These are phyloP conservation scores for Craseonycteris thonglongyai DNA, from an alignment of 2,113 vertebrate genomes.

Conservation along the genomic window DNA sequence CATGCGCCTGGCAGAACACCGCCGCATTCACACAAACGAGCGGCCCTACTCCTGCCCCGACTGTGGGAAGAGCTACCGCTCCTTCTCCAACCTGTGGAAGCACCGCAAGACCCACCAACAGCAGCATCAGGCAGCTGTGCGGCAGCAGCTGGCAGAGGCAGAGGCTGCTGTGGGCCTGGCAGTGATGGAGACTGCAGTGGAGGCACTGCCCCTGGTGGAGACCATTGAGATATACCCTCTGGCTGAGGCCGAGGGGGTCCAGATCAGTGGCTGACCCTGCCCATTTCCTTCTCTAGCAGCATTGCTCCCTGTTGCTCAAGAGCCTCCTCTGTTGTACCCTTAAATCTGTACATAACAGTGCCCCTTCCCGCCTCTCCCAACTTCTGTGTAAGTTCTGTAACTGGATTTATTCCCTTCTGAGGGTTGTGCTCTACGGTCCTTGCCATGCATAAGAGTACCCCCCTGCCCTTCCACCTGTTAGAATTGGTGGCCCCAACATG, in stretches of 20 bases:
- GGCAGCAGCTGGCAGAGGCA: conserved; percentile 54
- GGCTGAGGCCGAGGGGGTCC: conserved; percentile 62
- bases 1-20: conserved; percentile 90
- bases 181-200: conserved; percentile 57
- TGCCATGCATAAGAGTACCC: background rate
- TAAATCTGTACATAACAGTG: conserved; percentile 18
- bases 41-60: conserved; percentile 84
- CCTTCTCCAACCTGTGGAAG: conserved; percentile 90
- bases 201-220: conserved; percentile 77
- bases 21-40: conserved; percentile 87
- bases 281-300: background rate
- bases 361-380: background rate
- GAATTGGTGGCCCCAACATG: conserved; percentile 24
- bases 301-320: background rate
- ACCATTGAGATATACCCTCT: conserved; percentile 79
- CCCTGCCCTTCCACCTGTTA: background rate
- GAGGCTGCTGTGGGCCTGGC: conserved; percentile 69
- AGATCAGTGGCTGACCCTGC: conserved; percentile 63
- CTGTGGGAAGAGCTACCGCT: conserved; percentile 90
- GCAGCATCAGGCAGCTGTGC: conserved; percentile 70
- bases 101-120: conserved; percentile 88
- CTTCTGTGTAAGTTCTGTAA: conserved; percentile 19
- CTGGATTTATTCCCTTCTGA: conserved; percentile 37
- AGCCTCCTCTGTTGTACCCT: background rate
- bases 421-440: conserved; percentile 1